Percentiles rank a stretch among this genome's conserved stretches.
Evolutionary conservation across 2,797 vertebrate species (phyloP).

Genomic region (Eulemur rubriventer): DNA sequence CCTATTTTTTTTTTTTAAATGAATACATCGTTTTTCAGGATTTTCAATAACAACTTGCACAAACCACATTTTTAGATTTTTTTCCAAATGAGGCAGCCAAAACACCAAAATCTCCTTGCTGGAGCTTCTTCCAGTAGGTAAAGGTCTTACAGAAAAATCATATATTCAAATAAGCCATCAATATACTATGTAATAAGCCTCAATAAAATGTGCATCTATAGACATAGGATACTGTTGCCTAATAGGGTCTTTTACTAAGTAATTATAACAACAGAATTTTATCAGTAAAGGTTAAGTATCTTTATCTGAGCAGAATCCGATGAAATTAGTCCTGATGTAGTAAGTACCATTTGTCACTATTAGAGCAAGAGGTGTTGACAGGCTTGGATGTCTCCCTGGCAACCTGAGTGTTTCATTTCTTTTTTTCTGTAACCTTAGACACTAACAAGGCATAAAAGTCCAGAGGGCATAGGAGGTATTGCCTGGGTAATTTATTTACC

Average conservation of each 20-base stretch:
- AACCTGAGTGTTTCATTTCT: conserved; percentile 78
- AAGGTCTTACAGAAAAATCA: neutral
- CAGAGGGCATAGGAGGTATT: conserved; percentile 58
- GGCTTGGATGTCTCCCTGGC: conserved; percentile 89
- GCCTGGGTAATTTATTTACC: neutral
- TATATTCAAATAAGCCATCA: neutral
- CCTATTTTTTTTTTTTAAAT: neutral
- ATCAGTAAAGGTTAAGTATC: conserved; percentile 95
- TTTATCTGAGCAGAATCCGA: conserved; percentile 93
- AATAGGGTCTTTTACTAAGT: conserved; percentile 94
- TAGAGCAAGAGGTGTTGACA: conserved; percentile 93
- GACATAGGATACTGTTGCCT: conserved; percentile 89
- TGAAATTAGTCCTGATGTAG: conserved; percentile 96
- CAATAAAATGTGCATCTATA: conserved; percentile 85
- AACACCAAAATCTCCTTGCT: neutral
- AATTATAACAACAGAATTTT: conserved; percentile 95
- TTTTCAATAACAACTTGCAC: neutral
- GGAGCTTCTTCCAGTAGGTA: neutral
- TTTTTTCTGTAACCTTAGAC: conserved; percentile 62
- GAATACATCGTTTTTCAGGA: neutral
- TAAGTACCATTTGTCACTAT: conserved; percentile 97
- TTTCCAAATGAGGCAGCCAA: neutral
- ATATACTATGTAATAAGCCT: conserved; percentile 82
- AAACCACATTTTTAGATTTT: neutral
- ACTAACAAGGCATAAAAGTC: conserved; percentile 46